These are phyloP conservation scores for Drosophila anomalata DNA, from an alignment of 2,888 invertebrate species.

Conservation along the genomic window DNA sequence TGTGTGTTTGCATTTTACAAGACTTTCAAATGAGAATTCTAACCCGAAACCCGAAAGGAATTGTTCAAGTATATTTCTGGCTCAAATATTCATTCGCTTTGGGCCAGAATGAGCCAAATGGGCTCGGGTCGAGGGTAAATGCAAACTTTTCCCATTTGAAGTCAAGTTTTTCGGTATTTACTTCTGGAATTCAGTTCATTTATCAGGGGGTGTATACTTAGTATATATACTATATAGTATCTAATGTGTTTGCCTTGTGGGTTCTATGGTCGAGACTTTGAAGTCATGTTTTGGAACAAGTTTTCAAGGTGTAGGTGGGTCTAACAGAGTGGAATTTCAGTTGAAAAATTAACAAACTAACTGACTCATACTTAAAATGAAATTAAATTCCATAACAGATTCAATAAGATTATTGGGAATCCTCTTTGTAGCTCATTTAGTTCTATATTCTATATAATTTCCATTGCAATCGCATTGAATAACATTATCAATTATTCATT, in stretches of 20 bases:
- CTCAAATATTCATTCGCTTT: conserved; percentile 42
- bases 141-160: conserved; percentile 44
- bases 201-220: neutral
- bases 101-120: conserved; percentile 15
- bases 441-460: conserved; percentile 3
- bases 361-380: neutral
- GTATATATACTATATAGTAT: neutral
- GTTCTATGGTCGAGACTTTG: conserved; percentile 15
- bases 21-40: conserved; percentile 42
- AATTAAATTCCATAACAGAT: neutral
- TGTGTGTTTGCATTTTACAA: conserved; percentile 30
- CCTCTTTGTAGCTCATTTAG: neutral
- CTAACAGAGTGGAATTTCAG: conserved; percentile 5
- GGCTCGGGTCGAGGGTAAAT: conserved; percentile 19
- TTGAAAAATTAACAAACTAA: neutral
- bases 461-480: conserved; percentile 13
- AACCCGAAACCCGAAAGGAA: conserved; percentile 48
- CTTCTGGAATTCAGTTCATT: conserved; percentile 38
- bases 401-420: neutral
- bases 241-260: conserved; percentile 23
- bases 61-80: conserved; percentile 23
- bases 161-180: conserved; percentile 42
- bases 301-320: conserved; percentile 18
- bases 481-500: conserved; percentile 28
- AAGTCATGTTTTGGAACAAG: conserved; percentile 10